Evolutionary conservation across 2,113 vertebrate species (phyloP).

Genomic region (Verasper variegatus): DNA sequence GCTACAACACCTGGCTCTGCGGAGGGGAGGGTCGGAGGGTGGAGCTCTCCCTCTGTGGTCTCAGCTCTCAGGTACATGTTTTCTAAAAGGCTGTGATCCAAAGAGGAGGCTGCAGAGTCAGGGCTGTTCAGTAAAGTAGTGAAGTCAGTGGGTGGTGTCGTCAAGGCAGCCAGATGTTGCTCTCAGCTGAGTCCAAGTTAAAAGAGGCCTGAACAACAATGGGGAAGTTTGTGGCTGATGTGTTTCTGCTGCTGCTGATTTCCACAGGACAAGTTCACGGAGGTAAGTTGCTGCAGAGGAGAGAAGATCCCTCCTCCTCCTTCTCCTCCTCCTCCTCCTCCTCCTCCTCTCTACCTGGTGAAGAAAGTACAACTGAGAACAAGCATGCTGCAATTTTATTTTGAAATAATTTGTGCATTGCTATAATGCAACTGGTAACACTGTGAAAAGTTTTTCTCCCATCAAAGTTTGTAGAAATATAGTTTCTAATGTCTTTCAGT

Average conservation of each 20-base stretch:
- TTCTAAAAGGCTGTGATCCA: too few relatives aligned
- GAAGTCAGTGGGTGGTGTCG: conserved; percentile 7
- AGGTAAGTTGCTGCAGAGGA: conserved; percentile 67
- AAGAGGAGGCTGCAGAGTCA: conserved; percentile 12
- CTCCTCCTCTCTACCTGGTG: neutral
- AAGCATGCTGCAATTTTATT: neutral
- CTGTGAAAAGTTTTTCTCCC: too few relatives aligned
- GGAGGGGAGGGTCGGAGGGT: conserved; percentile 26
- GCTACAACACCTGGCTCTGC: neutral
- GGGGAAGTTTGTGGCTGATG: conserved; percentile 55
- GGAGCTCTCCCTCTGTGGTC: conserved; percentile 54
- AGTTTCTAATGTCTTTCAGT: too few relatives aligned
- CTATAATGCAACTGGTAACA: too few relatives aligned
- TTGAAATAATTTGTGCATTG: neutral
- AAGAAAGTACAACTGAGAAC: neutral
- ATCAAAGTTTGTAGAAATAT: too few relatives aligned
- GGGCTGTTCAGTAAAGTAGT: neutral
- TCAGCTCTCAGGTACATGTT: conserved; percentile 57
- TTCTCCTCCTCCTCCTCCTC: neutral
- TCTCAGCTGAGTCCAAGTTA: conserved; percentile 31
- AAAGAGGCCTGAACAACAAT: conserved; percentile 45
- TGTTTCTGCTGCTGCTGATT: conserved; percentile 67
- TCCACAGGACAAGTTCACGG: conserved; percentile 60
- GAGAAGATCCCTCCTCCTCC: neutral
- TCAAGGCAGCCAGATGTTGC: conserved; percentile 54